Conservation (phyloP, 1,140 invertebrate genomes). For the Orius laevigatus region DNA sequence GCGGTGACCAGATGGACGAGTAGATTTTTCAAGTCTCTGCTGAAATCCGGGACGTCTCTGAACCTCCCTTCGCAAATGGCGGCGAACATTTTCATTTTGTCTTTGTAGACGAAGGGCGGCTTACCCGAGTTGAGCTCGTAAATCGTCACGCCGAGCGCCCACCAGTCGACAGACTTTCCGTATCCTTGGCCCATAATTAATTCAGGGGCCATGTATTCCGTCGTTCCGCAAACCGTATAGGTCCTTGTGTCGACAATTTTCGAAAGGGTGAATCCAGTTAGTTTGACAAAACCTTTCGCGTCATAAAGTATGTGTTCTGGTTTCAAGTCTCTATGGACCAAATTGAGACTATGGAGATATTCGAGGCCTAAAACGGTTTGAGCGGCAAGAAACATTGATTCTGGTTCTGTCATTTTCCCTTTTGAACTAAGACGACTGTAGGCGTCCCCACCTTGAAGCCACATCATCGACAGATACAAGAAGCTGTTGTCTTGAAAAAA, state of each 20-base stretch:
- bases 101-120: constrained; percentile 69
- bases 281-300: constrained; percentile 49
- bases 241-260: constrained; percentile 40
- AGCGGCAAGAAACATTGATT: constrained; percentile 79
- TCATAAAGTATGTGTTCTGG: constrained; percentile 91
- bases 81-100: constrained; percentile 82
- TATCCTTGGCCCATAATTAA: constrained; percentile 91
- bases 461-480: constrained; percentile 69
- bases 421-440: constrained; percentile 55
- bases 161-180: constrained; percentile 92
- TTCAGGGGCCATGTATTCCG: constrained; percentile 91
- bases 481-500: constrained; percentile 76
- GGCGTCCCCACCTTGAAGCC: constrained; percentile 66
- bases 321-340: constrained; percentile 89
- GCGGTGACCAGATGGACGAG: constrained; percentile 61
- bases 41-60: constrained; percentile 40
- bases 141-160: constrained; percentile 79
- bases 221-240: constrained; percentile 90
- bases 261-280: constrained; percentile 21
- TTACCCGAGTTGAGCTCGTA: constrained; percentile 72
- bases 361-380: constrained; percentile 85
- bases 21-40: constrained; percentile 72
- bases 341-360: constrained; percentile 79
- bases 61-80: constrained; percentile 56
- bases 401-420: constrained; percentile 59